Percentiles rank a stretch among this genome's conserved stretches.
Conservation (phyloP, 2,113 vertebrate species). For the Cariama cristata region DNA sequence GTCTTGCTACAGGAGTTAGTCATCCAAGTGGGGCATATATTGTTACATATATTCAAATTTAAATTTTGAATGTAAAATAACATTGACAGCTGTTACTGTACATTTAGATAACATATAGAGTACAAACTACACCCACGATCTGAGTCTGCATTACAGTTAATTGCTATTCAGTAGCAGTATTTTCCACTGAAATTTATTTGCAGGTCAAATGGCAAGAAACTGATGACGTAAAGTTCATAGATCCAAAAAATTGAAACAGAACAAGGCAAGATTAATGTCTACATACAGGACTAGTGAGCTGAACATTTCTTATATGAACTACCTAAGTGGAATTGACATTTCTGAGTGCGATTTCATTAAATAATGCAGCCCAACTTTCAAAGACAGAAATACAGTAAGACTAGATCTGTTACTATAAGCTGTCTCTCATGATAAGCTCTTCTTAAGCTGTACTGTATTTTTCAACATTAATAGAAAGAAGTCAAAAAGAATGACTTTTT, state of each 20-base stretch:
- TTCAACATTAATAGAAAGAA: background rate
- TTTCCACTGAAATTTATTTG: constrained; percentile 52
- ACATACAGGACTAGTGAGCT: background rate
- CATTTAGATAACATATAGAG: background rate
- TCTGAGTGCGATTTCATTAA: background rate
- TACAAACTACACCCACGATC: background rate
- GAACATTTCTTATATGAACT: background rate
- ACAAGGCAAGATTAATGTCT: background rate
- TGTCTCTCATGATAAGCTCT: background rate
- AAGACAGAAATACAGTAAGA: background rate
- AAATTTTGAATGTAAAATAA: background rate
- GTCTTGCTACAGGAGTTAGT: background rate
- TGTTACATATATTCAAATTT: background rate
- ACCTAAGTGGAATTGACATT: background rate
- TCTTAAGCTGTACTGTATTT: background rate
- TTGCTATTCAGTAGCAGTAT: background rate
- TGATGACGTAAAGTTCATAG: background rate
- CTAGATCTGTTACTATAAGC: background rate
- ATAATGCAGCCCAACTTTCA: background rate
- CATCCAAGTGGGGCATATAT: background rate
- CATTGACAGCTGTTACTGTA: background rate
- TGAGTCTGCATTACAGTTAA: constrained; percentile 8
- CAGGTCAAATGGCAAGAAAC: constrained; percentile 46
- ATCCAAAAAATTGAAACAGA: background rate
- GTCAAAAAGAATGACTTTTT: background rate